Base-by-base conservation (phyloP, 2,888 invertebrate species). In the Bugulina stolonifera region DNA sequence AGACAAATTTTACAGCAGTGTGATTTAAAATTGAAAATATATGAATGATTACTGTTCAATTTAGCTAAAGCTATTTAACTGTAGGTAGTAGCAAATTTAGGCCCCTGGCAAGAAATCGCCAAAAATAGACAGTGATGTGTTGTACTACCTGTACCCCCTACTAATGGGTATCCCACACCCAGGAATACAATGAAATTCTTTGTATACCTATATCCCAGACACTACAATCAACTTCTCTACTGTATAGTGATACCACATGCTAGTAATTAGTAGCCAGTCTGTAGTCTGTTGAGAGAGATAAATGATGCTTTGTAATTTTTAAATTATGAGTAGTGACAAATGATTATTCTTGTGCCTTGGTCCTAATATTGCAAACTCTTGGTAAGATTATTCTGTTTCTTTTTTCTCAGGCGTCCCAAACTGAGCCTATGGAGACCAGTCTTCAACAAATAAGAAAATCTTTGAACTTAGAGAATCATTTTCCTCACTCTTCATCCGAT, bases 381-480 rank as follows among this genome's bases (percentile, higher is more conserved):
- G n/a, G n/a, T n/a, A n/a, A n/a, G n/a, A 14, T 52, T 52, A 52
- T 52, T 52, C 10, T 52, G 10, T 10, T 52, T 52, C 14, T 57
- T 27, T 18, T 27, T 27, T 64, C 10, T 2, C n/a, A 64, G 64
- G 64, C 29, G 25, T 34, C 64, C 25, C 64, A 64, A n/a, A 64
- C 64, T 23, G 64, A 64, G 5, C 55, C 55, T 14, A 23, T 55
- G 25, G 23, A 55, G 55, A 55, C 10, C 3, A 55, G 55, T n/a
- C 55, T 23, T 25, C 5, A 25, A 5, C 57, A 5, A 14, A 27
- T 55, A 14, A 5, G 32, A 32, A 64, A 32, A 27, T 64, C 64
- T 23, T 32, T 64, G n/a, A 64, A 64, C 32, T 32, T 64, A n/a
- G 64, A 64, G 32, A 27, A 64, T n/a, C 34, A 64, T n/a, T 64